Base-by-base conservation (phyloP, 2,888 invertebrate species). In the Meteorus colon region DNA sequence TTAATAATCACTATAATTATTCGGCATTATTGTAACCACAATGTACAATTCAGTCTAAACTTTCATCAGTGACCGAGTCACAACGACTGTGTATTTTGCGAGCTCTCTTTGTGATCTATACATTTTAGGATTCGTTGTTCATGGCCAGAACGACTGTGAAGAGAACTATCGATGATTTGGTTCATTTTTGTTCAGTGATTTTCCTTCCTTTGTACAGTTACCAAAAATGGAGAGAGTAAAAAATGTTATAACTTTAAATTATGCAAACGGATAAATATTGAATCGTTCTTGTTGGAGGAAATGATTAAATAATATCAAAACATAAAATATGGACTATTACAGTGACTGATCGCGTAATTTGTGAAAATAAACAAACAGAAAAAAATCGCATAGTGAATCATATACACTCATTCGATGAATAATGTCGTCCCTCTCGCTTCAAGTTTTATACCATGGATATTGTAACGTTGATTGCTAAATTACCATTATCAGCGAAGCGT, bases 391-490 rank as follows among this genome's bases (percentile, higher is more conserved):
- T 19, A 55, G 55, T 55, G 55, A 55, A 55, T 55, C 55, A 55
- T 55, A 19, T 19, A 55, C 55, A 55, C 55, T 19, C 6, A 19
- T 55, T 55, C 24, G 19, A 19, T 19, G 55, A 55, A n/a, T 55
- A 55, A 55, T 55, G 6, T 48, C 19, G 8, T 8, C 8, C 5
- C 29, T 31, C 5, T 34, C 16, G 4, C 31, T 51, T 12, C 31
- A 59, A 59, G 41, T 59, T 41, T 92, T 92, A 96, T 91, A 95
- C 95, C 93, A 96, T 95, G 82, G 97, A 97, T 91, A 99, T 99
- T 89, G 99, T 99, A 87, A 99, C 99, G 91, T 99, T 99, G 86
- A 99, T 99, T 85, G 98, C 99, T 83, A 99, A 93, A 91, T 99
- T 99, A 66, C 99, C 99, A 91, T 98, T 99, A 89, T 99, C 99